Conservation (phyloP, 2,888 invertebrate species). For the Lochmaea crataegi region DNA sequence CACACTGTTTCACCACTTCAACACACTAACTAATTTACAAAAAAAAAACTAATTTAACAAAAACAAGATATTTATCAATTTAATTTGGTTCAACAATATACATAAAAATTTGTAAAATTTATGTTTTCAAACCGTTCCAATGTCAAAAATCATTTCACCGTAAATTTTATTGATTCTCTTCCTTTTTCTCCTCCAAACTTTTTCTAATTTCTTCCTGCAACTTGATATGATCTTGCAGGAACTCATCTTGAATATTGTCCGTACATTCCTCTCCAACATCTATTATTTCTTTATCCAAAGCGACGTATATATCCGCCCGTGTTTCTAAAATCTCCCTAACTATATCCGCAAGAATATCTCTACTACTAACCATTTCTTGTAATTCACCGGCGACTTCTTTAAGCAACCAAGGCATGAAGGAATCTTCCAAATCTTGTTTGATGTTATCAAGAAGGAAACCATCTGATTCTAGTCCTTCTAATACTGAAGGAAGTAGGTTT, state of each 20-base stretch:
- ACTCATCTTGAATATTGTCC: slow-evolving; percentile 53
- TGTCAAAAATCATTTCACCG: not conserved
- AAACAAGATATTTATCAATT: not conserved
- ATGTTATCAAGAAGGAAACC: slow-evolving; percentile 75
- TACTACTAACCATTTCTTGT: slow-evolving; percentile 82
- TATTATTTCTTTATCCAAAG: slow-evolving; percentile 57
- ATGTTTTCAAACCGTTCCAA: not conserved
- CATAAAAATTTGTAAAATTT: slow-evolving; percentile 21
- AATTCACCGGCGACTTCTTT: slow-evolving; percentile 84
- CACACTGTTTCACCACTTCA: not conserved
- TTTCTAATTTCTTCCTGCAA: slow-evolving; percentile 55
- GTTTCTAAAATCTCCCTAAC: slow-evolving; percentile 83
- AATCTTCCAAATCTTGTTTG: slow-evolving; percentile 78
- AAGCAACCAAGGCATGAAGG: slow-evolving; percentile 90
- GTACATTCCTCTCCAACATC: slow-evolving; percentile 51
- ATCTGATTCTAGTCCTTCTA: slow-evolving; percentile 82
- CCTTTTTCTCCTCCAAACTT: slow-evolving; percentile 9
- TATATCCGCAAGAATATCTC: slow-evolving; percentile 85
- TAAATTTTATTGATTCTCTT: not conserved
- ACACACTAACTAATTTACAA: not conserved
- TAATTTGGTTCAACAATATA: slow-evolving; percentile 12
- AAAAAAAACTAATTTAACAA: not conserved
- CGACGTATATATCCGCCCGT: slow-evolving; percentile 73
- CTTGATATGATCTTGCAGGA: slow-evolving; percentile 58
- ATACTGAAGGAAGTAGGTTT: slow-evolving; percentile 85